Evolutionary conservation across 2,113 vertebrate species (phyloP), one percentile per base, ranked within the genome.

Genomic region (Datnioides undecimradiatus): DNA sequence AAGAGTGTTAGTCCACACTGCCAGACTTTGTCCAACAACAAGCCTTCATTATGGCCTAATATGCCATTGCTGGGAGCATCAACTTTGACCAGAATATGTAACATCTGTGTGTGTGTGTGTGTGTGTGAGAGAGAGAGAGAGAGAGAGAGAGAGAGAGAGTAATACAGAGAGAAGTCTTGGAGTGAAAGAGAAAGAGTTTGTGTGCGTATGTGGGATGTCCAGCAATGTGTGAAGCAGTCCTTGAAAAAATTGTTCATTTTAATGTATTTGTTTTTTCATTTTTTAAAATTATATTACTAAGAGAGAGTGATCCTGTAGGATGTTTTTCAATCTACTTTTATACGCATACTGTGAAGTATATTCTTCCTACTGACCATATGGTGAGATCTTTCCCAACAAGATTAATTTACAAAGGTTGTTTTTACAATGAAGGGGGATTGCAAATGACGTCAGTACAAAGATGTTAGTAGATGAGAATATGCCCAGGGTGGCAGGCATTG

Each of bases 31-130:
- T 86, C 82, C 83, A 82, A 86, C 79, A 64, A 86, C 79, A 64
- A 87, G 86, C 82, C 76, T 85, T 91, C 79, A 87, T 87, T 87
- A 88, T 82, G 71, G 76, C 64, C 76, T 87, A 83, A 89, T 85
- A 43, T 90, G 76, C 67, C 81, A 80, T 81, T 79, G 83, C 88
- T 88, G 82, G 76, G 83, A 90, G 86, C 73, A 73, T 87, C 82
- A 84, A 69, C 80, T 86, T 49, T 34, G 64, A 68, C 82, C 70
- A 87, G 71, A 67, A 88, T 83, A 87, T 19, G 38, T 66, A 70
- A 54, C 49, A 71, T 29, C 46, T 51, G 46, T 52, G 49, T 52
- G 65, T 19, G 19, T 72, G 34, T 52, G 21, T 65, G 48, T 43
- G 33, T 25, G 65, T 59, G 41, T 40, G 31, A 21, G 8, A 14